phyloP scores from a whole-genome alignment of 2,797 vertebrate genomes.

The Buphagus erythrorhynchus region DNA sequence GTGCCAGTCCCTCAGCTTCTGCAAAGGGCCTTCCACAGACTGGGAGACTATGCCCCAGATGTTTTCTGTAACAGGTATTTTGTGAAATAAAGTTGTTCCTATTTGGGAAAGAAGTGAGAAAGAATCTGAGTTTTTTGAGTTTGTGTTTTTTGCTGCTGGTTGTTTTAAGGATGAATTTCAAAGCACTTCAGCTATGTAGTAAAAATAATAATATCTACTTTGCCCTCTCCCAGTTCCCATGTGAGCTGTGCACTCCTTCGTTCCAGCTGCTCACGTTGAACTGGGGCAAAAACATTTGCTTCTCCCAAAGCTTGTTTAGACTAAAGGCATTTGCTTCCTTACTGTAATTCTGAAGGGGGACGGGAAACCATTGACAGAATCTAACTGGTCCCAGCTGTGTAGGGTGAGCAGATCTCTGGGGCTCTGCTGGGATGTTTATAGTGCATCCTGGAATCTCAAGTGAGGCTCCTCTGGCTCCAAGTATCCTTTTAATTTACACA shows the following conservation, averaged over 20 bases:
- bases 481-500: conserved; percentile 56
- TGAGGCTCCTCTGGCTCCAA: conserved; percentile 31
- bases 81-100: background rate
- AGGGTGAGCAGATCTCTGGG: background rate
- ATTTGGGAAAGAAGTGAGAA: background rate
- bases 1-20: background rate
- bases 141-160: background rate
- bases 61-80: background rate
- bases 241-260: background rate
- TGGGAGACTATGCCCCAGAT: background rate
- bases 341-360: background rate
- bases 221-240: background rate
- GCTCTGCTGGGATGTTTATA: conserved; percentile 7
- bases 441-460: conserved; percentile 8
- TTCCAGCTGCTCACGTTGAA: background rate
- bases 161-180: conserved; percentile 6
- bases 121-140: background rate
- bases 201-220: background rate
- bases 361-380: background rate
- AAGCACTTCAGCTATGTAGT: background rate
- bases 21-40: background rate
- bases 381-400: background rate
- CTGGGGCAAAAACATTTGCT: conserved; percentile 5
- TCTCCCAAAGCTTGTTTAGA: background rate
- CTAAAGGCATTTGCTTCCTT: conserved; percentile 9